Evolutionary conservation across 2,888 invertebrate species (phyloP).

Genomic region (Drosophila infuscata): DNA sequence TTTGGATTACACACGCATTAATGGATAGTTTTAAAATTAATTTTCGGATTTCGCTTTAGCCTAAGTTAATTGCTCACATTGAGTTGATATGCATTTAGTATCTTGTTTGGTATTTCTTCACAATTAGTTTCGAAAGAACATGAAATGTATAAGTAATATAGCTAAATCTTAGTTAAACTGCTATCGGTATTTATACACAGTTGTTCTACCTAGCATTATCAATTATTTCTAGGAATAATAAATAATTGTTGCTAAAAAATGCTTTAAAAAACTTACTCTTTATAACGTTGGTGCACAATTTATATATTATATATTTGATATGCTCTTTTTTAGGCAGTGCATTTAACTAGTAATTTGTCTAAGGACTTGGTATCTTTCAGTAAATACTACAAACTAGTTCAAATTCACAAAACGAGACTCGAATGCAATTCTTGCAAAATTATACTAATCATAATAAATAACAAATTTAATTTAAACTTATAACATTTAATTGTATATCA

Average conservation of each 20-base stretch:
- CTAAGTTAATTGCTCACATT: constrained; percentile 73
- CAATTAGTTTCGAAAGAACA: constrained; percentile 63
- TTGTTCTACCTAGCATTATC: constrained; percentile 30
- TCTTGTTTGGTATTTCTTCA: constrained; percentile 37
- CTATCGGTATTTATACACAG: constrained; percentile 49
- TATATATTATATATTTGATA: constrained; percentile 17
- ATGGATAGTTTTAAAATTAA: constrained; percentile 19
- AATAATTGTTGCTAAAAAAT: constrained; percentile 73
- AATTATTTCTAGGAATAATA: constrained; percentile 50
- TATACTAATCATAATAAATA: constrained; percentile 16
- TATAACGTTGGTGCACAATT: constrained; percentile 50
- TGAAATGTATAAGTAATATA: constrained; percentile 46
- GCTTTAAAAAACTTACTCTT: constrained; percentile 60
- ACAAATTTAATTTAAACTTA: constrained; percentile 27
- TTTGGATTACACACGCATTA: constrained; percentile 33
- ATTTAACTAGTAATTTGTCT: constrained; percentile 73
- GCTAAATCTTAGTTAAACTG: constrained; percentile 42
- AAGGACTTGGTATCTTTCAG: constrained; percentile 47
- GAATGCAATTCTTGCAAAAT: constrained; percentile 37
- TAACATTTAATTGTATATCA: constrained; percentile 26
- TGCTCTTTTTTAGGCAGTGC: constrained; percentile 66
- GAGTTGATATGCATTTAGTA: constrained; percentile 69
- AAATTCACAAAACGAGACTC: constrained; percentile 22
- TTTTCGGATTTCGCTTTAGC: constrained; percentile 33
- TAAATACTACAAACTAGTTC: constrained; percentile 24